Conservation (phyloP, 1,140 invertebrate species). For the Cotesia chilonis region DNA sequence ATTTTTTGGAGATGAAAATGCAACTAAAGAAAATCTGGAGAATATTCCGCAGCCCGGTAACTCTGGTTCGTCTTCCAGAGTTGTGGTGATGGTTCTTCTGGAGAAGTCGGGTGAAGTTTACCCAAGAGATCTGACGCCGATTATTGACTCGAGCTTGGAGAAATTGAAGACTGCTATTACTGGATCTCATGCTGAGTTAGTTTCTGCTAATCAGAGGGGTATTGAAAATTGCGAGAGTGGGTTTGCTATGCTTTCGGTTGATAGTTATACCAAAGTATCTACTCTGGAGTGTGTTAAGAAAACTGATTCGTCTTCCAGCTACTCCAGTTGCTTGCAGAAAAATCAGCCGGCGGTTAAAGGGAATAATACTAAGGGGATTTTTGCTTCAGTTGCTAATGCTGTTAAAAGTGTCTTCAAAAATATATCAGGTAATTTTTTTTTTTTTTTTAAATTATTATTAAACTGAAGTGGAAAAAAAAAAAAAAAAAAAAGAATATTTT, state of each 20-base stretch:
- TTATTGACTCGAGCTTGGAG: conserved; percentile 54
- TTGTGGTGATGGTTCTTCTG: conserved; percentile 56
- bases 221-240: background rate
- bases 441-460: background rate
- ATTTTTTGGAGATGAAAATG: background rate
- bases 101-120: conserved; percentile 43
- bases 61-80: conserved; percentile 37
- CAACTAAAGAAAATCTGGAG: conserved; percentile 15
- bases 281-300: conserved; percentile 30
- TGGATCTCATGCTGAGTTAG: background rate
- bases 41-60: background rate
- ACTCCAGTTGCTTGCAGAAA: background rate
- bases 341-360: background rate
- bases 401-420: conserved; percentile 51
- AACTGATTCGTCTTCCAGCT: background rate
- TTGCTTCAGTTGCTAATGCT: conserved; percentile 51
- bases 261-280: conserved; percentile 41
- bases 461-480: background rate
- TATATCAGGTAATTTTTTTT: conserved; percentile 48
- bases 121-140: conserved; percentile 44
- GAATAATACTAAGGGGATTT: conserved; percentile 41
- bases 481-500: too few relatives aligned
- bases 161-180: conserved; percentile 44
- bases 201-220: background rate
- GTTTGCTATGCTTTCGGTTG: conserved; percentile 33